A percentile compares a stretch with the other conserved stretches of the same genome.
phyloP scores from a whole-genome alignment of 2,113 vertebrate species.

The Archilochus colubris region DNA sequence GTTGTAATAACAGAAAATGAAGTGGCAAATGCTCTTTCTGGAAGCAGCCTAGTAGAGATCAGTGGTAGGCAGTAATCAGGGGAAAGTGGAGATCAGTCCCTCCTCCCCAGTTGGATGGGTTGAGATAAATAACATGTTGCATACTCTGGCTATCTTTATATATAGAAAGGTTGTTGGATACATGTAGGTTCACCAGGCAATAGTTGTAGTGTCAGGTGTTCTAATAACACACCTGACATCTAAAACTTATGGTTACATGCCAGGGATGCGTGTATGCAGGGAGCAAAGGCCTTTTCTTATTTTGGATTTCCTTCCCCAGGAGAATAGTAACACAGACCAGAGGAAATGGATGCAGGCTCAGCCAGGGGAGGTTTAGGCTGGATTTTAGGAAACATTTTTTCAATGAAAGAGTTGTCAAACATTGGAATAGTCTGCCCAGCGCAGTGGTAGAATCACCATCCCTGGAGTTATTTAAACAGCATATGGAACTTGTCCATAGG shows the following conservation, averaged over 20 bases:
- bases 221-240: background rate
- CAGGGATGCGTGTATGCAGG: background rate
- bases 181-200: fast-evolving
- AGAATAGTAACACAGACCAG: background rate
- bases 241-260: background rate
- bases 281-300: background rate
- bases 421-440: too few relatives aligned
- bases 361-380: too few relatives aligned
- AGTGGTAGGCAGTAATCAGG: background rate
- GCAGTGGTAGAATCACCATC: too few relatives aligned
- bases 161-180: background rate
- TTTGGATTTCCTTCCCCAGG: background rate
- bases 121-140: background rate
- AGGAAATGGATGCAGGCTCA: too few relatives aligned
- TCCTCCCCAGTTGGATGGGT: background rate
- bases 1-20: background rate
- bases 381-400: too few relatives aligned
- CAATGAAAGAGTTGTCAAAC: too few relatives aligned
- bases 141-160: background rate
- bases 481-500: too few relatives aligned
- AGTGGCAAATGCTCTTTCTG: background rate
- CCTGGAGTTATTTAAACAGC: too few relatives aligned
- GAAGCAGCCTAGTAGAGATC: background rate
- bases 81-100: background rate
- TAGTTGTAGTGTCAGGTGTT: background rate